phyloP scores from a whole-genome alignment of 2,888 invertebrate genomes.

The Bruchidius siliquastri region DNA sequence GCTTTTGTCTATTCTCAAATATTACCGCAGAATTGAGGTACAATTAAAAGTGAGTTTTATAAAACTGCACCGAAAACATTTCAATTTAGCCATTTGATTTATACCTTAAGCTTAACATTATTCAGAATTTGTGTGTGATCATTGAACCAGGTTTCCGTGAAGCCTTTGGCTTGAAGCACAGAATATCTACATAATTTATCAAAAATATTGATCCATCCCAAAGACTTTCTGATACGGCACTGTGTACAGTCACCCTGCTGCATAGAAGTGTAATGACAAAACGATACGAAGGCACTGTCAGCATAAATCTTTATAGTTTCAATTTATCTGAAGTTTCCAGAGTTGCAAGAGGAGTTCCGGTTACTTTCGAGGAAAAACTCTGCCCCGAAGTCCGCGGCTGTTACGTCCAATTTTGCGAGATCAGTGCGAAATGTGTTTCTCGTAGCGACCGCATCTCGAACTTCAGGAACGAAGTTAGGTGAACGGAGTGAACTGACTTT shows the following conservation, averaged over 20 bases:
- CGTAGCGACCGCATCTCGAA: neutral
- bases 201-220: too few relatives aligned
- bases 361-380: neutral
- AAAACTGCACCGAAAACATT: too few relatives aligned
- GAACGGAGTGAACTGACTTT: neutral
- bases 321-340: neutral
- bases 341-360: neutral
- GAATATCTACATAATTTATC: neutral
- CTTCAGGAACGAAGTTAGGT: neutral
- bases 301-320: neutral
- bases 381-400: neutral
- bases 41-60: too few relatives aligned
- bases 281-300: neutral
- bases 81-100: too few relatives aligned
- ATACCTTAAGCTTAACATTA: too few relatives aligned
- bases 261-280: neutral
- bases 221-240: neutral
- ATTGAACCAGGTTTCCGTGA: too few relatives aligned
- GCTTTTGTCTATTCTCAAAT: too few relatives aligned
- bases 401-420: neutral
- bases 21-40: too few relatives aligned
- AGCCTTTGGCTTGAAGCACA: too few relatives aligned
- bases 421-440: neutral
- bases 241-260: neutral
- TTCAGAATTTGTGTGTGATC: too few relatives aligned